Base-by-base conservation (phyloP, 2,797 vertebrate genomes). In the Sebastes taczanowskii region DNA sequence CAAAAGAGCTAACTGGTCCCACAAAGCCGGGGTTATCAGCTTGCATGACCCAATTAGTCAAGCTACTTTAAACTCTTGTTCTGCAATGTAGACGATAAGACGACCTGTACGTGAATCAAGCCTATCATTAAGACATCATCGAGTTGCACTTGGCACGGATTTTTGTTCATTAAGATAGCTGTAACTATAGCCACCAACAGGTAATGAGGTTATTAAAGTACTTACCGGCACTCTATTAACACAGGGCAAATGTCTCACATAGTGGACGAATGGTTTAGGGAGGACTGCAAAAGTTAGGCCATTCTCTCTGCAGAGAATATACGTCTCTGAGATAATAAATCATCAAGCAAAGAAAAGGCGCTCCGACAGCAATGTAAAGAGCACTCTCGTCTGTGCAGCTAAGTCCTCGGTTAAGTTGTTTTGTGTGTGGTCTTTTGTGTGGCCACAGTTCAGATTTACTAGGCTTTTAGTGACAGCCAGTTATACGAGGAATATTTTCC, bases 271-370 rank as follows among this genome's bases (percentile, higher is more conserved):
- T 11, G 23, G 61, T 60, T 78, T 53, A 78, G 58, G 59, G 61
- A 74, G 72, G 60, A 30, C 66, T 60, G 42, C 52, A 84, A 64
- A 89, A 23, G 84, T 38, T 73, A 89, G 82, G 80, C 29, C 77
- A 76, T 18, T 2, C 55, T 42, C 58, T 70, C 81, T 72, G 83
- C 77, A 73, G 75, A 88, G 78, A 61, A 75, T 61, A 61, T 52
- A 80, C 58, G 11, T 82, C 81, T 84, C 77, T 59, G 69, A 87
- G 74, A 90, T 83, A 80, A 87, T 91, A 88, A 89, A 88, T 92
- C 85, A 85, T 56, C 22, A 52, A 30, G 55, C 27, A 67, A 60
- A 65, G 34, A 73, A 68, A 69, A 63, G n/a, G 62, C 23, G 7
- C 22, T 72, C 61, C 77, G 68, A 74, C 52, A 78, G 73, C 68